These are phyloP conservation scores for Eumacrocentrus americanus DNA, from an alignment of 2,888 invertebrate species.

Conservation along the genomic window DNA sequence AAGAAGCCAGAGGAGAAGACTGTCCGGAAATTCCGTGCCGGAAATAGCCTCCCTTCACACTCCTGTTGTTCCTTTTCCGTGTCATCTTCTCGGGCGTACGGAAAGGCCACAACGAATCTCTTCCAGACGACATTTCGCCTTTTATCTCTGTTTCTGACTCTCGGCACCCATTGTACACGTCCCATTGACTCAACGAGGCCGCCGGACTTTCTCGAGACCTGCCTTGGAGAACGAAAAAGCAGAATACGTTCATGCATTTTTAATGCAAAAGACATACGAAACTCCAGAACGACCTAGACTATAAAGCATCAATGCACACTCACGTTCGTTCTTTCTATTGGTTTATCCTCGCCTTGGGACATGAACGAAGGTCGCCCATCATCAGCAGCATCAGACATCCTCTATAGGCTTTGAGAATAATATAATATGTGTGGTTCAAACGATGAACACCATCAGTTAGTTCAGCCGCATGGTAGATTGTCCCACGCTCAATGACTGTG, in stretches of 20 bases:
- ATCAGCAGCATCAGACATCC: conserved; percentile 8
- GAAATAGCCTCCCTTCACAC: conserved; percentile 35
- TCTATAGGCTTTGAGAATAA: too few relatives aligned
- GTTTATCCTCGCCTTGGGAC: conserved; percentile 9
- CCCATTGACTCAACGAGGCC: conserved; percentile 14
- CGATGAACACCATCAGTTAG: too few relatives aligned
- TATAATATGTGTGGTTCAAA: too few relatives aligned
- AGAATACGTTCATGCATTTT: conserved; percentile 24
- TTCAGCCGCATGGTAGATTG: conserved; percentile 34
- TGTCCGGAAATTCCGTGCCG: conserved; percentile 40
- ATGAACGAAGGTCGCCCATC: conserved; percentile 11
- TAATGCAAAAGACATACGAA: conserved; percentile 21
- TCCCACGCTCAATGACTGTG: conserved; percentile 21
- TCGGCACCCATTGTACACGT: conserved; percentile 14
- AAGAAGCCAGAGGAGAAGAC: conserved; percentile 16
- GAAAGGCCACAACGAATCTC: neutral
- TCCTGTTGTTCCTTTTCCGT: neutral
- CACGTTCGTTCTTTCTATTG: conserved; percentile 7
- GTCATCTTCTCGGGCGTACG: conserved; percentile 10
- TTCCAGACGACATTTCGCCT: conserved; percentile 4
- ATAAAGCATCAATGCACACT: conserved; percentile 2
- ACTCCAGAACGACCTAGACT: neutral
- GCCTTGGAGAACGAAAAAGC: conserved; percentile 15
- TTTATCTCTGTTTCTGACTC: conserved; percentile 19
- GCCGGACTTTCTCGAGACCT: conserved; percentile 11